Percentiles rank a stretch among this genome's conserved stretches.
These are phyloP conservation scores for Anabas testudineus DNA, from an alignment of 2,797 vertebrate species.

Conservation along the genomic window DNA sequence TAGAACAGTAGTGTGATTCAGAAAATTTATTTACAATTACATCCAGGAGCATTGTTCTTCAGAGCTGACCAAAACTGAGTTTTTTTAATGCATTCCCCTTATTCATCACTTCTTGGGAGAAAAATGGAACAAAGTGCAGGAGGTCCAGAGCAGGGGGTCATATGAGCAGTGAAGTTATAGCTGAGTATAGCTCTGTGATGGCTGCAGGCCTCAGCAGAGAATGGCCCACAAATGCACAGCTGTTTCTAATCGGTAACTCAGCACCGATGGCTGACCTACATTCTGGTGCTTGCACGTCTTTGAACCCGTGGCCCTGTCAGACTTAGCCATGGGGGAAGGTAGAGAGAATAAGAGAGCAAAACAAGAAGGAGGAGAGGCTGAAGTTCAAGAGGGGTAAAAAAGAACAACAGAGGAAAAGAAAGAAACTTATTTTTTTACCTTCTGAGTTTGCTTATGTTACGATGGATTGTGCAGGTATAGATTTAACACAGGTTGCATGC, in stretches of 20 bases:
- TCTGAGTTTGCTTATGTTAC: slow-evolving; percentile 6
- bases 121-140: slow-evolving; percentile 36
- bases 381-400: slow-evolving; percentile 52
- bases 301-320: slow-evolving; percentile 80
- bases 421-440: background rate
- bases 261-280: slow-evolving; percentile 86
- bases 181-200: slow-evolving; percentile 39
- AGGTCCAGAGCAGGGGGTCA: slow-evolving; percentile 37
- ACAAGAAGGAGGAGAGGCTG: slow-evolving; percentile 69
- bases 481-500: slow-evolving; percentile 44
- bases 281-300: slow-evolving; percentile 81
- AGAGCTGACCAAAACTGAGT: slow-evolving; percentile 30
- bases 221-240: slow-evolving; percentile 81
- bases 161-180: slow-evolving; percentile 29
- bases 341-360: slow-evolving; percentile 69
- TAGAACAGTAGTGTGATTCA: slow-evolving; percentile 10
- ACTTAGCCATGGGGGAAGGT: slow-evolving; percentile 77
- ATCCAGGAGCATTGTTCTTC: slow-evolving; percentile 11
- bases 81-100: slow-evolving; percentile 38
- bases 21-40: slow-evolving; percentile 30
- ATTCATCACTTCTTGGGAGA: slow-evolving; percentile 45
- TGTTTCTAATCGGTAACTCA: slow-evolving; percentile 88
- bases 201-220: slow-evolving; percentile 66
- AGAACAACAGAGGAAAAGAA: slow-evolving; percentile 26
- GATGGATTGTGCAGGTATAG: slow-evolving; percentile 45